These are phyloP conservation scores for Philantomba maxwellii DNA, from an alignment of 2,113 vertebrate genomes.

Conservation along the genomic window DNA sequence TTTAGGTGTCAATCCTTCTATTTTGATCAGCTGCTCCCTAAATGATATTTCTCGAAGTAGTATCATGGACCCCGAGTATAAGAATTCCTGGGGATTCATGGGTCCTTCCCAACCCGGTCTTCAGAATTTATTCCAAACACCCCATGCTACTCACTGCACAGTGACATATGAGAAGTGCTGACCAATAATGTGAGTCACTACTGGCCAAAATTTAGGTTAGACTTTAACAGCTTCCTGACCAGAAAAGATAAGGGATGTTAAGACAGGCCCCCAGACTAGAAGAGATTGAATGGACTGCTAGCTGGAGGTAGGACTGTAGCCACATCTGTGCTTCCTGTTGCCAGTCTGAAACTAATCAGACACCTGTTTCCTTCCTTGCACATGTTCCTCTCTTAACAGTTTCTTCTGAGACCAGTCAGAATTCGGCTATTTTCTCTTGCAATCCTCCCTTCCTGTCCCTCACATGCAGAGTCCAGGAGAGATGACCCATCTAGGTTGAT, in stretches of 20 bases:
- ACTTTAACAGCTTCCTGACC: neutral
- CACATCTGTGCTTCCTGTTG: neutral
- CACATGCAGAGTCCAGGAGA: neutral
- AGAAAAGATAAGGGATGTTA: neutral
- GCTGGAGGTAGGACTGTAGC: neutral
- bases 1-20: neutral
- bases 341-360: neutral
- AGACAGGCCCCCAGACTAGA: neutral
- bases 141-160: neutral
- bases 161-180: neutral
- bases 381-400: neutral
- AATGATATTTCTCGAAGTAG: neutral
- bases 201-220: neutral
- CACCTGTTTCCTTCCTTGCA: neutral
- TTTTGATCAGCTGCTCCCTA: neutral
- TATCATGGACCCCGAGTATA: neutral
- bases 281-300: neutral
- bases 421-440: neutral
- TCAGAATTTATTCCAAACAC: conserved; percentile 14
- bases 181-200: neutral
- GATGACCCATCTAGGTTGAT: neutral
- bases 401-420: neutral
- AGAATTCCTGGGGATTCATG: neutral
- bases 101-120: neutral
- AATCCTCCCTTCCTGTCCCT: neutral